Conservation (phyloP, 2,888 invertebrate species). For the Rapana venosa region DNA sequence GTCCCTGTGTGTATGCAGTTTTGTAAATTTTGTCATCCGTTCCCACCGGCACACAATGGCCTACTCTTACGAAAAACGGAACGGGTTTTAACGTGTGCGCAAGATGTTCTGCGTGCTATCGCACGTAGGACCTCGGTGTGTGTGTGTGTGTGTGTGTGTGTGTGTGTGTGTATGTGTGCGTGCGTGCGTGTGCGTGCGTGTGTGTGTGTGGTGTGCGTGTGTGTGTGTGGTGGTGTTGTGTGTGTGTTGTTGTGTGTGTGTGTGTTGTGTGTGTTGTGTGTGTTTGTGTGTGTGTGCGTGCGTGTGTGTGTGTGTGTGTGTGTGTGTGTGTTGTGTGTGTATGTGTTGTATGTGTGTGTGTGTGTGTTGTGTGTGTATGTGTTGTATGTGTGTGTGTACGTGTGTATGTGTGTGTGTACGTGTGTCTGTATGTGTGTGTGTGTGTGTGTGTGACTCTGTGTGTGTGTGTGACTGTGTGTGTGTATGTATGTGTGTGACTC, state of each 20-base stretch:
- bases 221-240: too few species aligned
- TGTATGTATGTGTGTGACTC: too few species aligned
- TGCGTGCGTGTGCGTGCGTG: not conserved
- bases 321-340: slow-evolving; percentile 24
- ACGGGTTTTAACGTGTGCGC: too few species aligned
- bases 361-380: slow-evolving; percentile 25
- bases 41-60: too few species aligned
- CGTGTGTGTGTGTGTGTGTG: slow-evolving; percentile 33
- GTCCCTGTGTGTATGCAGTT: too few species aligned
- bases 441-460: not conserved
- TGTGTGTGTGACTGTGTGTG: too few species aligned
- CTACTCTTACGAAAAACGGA: too few species aligned
- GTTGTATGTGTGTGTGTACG: not conserved
- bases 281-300: not conserved
- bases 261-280: slow-evolving; percentile 29
- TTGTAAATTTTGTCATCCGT: too few species aligned
- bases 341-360: slow-evolving; percentile 25
- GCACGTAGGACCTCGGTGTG: not conserved
- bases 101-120: too few species aligned
- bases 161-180: slow-evolving; percentile 29
- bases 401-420: not conserved
- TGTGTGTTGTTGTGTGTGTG: too few species aligned
- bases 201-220: not conserved
- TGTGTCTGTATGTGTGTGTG: not conserved
- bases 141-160: slow-evolving; percentile 21